A percentile compares a stretch with the other conserved stretches of the same genome.
Evolutionary conservation across 2,113 vertebrate genomes (phyloP).

Genomic region (Sander lucioperca): DNA sequence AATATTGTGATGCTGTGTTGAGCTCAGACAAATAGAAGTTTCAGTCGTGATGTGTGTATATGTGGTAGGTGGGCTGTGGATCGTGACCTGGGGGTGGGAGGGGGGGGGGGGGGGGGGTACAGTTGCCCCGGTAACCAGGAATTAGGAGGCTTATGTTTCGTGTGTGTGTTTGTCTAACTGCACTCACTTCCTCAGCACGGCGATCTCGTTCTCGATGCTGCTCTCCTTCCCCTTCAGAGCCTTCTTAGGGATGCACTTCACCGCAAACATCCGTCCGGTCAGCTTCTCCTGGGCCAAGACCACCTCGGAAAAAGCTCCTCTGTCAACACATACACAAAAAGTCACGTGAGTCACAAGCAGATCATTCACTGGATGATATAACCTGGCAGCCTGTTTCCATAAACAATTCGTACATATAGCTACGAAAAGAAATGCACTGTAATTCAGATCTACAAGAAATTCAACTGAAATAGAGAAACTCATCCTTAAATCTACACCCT

Average conservation of each 20-base stretch:
- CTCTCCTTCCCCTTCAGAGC: constrained; percentile 98
- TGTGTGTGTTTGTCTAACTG: constrained; percentile 26
- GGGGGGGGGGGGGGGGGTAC: background rate
- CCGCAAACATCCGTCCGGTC: constrained; percentile 92
- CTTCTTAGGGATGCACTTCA: constrained; percentile 98
- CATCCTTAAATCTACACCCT: background rate
- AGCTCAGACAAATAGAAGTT: constrained; percentile 23
- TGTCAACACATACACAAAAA: constrained; percentile 61
- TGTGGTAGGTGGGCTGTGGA: constrained; percentile 58
- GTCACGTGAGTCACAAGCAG: background rate
- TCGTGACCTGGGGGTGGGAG: constrained; percentile 61
- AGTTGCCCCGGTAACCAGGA: constrained; percentile 72
- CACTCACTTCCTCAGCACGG: constrained; percentile 94
- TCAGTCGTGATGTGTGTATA: constrained; percentile 27
- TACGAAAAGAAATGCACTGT: no score
- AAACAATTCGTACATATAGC: no score
- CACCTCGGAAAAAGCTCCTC: constrained; percentile 96
- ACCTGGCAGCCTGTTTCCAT: background rate
- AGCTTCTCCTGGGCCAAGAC: constrained; percentile 93
- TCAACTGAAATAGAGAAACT: background rate
- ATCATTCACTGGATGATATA: background rate
- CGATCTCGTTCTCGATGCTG: constrained; percentile 98
- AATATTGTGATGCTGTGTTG: constrained; percentile 6
- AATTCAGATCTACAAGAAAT: background rate
- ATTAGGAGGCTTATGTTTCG: constrained; percentile 29